These are phyloP conservation scores for Aspidiotus rigidus DNA, from an alignment of 2,888 invertebrate genomes.

Conservation along the genomic window DNA sequence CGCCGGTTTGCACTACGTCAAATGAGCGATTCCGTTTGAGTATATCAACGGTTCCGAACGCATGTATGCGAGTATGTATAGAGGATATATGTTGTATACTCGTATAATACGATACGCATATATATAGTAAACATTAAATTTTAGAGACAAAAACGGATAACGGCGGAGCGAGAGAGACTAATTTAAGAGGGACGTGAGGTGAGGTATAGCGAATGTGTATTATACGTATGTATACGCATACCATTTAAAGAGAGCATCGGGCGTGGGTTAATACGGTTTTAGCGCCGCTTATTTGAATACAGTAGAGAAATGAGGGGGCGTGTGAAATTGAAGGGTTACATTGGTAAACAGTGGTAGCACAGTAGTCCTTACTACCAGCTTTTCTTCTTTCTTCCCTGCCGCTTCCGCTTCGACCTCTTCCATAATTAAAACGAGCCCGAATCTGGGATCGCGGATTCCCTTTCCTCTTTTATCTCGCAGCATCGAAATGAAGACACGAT, in stretches of 20 bases:
- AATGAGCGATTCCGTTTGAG: constrained; percentile 31
- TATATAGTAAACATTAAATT: constrained; percentile 19
- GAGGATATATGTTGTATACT: not conserved
- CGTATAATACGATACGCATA: constrained; percentile 11
- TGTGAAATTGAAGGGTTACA: constrained; percentile 32
- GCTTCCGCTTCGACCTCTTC: constrained; percentile 13
- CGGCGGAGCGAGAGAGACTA: constrained; percentile 11
- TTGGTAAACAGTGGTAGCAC: constrained; percentile 31
- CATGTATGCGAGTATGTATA: constrained; percentile 7
- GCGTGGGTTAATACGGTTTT: constrained; percentile 29
- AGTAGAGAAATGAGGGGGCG: constrained; percentile 20
- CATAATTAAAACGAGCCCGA: constrained; percentile 26
- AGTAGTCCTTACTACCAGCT: constrained; percentile 26
- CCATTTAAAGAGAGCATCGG: constrained; percentile 25
- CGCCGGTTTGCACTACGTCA: constrained; percentile 24
- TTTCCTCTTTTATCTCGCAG: constrained; percentile 5
- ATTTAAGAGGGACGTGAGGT: constrained; percentile 3
- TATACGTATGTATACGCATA: constrained; percentile 4
- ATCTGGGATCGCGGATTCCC: constrained; percentile 15
- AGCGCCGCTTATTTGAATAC: constrained; percentile 30
- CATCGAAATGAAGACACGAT: constrained; percentile 8
- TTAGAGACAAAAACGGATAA: constrained; percentile 19
- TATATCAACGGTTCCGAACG: constrained; percentile 10
- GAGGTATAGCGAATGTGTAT: constrained; percentile 4
- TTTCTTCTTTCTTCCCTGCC: constrained; percentile 19